Percentiles rank a stretch among this genome's conserved stretches.
Conservation (phyloP, 2,113 vertebrate genomes). For the Camelus dromedarius region DNA sequence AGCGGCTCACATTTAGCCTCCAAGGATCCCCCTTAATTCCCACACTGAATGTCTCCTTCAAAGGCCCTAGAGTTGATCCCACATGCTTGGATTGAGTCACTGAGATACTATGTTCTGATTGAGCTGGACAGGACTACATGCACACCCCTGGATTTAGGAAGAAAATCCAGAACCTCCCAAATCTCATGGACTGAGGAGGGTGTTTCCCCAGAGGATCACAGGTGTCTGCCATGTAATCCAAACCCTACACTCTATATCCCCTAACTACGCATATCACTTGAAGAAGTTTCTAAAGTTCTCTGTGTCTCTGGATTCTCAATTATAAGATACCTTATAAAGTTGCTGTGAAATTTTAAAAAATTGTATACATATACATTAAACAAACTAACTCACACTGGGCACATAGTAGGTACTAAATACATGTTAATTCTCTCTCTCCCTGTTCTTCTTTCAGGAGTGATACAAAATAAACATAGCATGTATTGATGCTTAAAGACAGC, state of each 20-base stretch:
- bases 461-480: neutral
- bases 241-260: neutral
- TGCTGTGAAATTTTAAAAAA: constrained; percentile 14
- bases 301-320: neutral
- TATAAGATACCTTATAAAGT: neutral
- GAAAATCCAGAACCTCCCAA: neutral
- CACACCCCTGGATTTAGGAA: neutral
- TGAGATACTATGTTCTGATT: neutral
- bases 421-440: neutral
- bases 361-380: neutral
- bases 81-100: neutral
- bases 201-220: neutral
- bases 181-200: neutral
- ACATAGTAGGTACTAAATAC: neutral
- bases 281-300: constrained; percentile 9
- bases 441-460: neutral
- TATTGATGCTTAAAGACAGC: neutral
- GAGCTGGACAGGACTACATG: neutral
- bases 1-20: neutral
- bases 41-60: neutral
- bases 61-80: neutral
- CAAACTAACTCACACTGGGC: neutral
- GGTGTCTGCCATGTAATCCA: neutral
- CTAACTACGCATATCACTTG: neutral
- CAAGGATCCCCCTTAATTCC: neutral